Percentiles rank a stretch among this genome's conserved stretches.
Evolutionary conservation across 2,888 invertebrate species (phyloP).

Genomic region (Onthophagus sagittarius): DNA sequence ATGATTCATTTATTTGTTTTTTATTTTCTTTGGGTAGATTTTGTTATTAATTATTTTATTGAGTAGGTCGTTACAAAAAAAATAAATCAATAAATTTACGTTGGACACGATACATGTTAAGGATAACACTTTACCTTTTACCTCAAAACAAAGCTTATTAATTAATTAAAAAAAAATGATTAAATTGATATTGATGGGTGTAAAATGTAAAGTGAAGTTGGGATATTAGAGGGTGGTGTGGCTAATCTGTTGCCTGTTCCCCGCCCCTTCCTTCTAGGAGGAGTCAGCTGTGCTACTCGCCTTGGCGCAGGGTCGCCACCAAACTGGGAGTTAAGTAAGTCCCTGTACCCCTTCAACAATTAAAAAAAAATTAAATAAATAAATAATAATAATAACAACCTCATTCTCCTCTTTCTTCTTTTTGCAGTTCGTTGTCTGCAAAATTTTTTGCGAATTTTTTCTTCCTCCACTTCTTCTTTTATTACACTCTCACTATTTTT

Average conservation of each 20-base stretch:
- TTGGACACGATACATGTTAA: conserved; percentile 29
- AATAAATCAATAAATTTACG: conserved; percentile 17
- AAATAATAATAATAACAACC: neutral
- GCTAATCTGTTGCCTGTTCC: conserved; percentile 53
- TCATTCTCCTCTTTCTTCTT: conserved; percentile 33
- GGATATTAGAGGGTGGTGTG: conserved; percentile 40
- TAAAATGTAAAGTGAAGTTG: conserved; percentile 16
- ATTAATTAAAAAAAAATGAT: too few relatives aligned
- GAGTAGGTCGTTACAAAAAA: neutral
- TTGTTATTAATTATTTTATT: neutral
- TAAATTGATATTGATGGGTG: neutral
- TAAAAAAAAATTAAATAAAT: too few relatives aligned
- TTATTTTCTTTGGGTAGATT: neutral
- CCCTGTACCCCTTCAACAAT: conserved; percentile 41
- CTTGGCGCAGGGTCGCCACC: conserved; percentile 91
- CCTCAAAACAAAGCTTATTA: conserved; percentile 20
- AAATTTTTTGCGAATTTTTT: conserved; percentile 18
- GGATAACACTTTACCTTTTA: conserved; percentile 27
- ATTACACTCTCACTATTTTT: conserved; percentile 17
- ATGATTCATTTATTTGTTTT: neutral
- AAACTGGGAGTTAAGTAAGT: conserved; percentile 96
- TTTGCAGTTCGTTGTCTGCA: conserved; percentile 21
- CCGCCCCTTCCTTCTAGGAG: conserved; percentile 50
- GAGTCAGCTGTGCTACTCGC: conserved; percentile 79
- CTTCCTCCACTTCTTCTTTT: conserved; percentile 23